These are phyloP conservation scores for Phalacrocorax carbo DNA, from an alignment of 2,113 vertebrate genomes.

Conservation along the genomic window DNA sequence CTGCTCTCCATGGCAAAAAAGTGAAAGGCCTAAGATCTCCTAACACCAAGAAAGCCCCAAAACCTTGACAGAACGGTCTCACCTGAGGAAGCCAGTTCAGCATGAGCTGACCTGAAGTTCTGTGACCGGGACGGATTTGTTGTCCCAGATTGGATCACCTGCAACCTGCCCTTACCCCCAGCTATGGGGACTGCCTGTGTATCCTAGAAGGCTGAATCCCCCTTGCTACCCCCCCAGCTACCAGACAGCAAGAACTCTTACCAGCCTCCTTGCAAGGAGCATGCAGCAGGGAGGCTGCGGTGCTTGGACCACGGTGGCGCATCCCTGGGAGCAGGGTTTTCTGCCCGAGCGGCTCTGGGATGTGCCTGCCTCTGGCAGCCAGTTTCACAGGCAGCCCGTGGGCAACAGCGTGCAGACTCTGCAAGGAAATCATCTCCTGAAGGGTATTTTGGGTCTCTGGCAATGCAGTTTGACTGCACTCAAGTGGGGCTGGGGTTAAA, in stretches of 20 bases:
- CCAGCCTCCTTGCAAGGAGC: background rate
- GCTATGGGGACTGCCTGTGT: background rate
- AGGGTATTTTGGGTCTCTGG: background rate
- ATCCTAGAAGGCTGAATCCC: background rate
- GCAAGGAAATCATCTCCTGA: background rate
- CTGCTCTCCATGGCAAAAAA: fast-evolving
- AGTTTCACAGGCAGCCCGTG: background rate
- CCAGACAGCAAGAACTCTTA: background rate
- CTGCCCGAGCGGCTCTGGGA: fast-evolving
- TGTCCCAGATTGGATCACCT: background rate
- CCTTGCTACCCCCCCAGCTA: too few species aligned
- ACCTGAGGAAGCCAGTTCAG: background rate
- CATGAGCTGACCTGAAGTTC: background rate
- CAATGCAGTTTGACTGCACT: background rate
- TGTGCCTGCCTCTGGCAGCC: background rate
- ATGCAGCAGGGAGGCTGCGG: fast-evolving
- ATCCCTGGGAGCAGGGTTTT: background rate
- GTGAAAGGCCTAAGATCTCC: background rate
- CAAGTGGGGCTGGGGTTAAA: background rate
- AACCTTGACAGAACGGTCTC: background rate
- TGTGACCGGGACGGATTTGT: background rate
- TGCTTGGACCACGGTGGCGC: fast-evolving
- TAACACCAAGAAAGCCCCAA: background rate
- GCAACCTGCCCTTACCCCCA: background rate
- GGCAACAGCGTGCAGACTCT: background rate